These are phyloP conservation scores for Natator depressus DNA, from an alignment of 2,113 vertebrate species.

Conservation along the genomic window DNA sequence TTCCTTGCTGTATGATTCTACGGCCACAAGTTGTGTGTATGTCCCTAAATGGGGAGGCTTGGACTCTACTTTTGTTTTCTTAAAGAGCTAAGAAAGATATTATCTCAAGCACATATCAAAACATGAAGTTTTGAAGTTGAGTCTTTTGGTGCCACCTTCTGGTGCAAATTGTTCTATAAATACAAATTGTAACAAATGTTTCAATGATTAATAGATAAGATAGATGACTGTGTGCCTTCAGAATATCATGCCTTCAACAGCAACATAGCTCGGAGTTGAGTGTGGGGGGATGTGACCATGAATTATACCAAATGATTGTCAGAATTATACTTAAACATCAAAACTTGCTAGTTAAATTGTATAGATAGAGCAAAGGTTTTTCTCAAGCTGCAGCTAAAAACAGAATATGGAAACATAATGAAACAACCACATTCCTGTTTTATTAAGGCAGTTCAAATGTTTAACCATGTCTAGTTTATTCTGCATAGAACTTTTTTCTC, in stretches of 20 bases:
- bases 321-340: neutral
- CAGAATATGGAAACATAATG: neutral
- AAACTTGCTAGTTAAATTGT: neutral
- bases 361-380: neutral
- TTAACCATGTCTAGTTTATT: neutral
- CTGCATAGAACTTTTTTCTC: neutral
- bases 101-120: neutral
- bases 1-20: neutral
- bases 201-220: rapidly evolving
- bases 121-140: neutral
- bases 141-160: constrained; percentile 78
- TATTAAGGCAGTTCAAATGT: neutral
- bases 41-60: rapidly evolving
- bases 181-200: neutral
- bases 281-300: rapidly evolving
- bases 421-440: neutral
- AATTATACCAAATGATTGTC: neutral
- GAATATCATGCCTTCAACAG: neutral
- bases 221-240: neutral
- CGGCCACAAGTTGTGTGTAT: neutral
- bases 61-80: rapidly evolving
- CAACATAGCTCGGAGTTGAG: neutral
- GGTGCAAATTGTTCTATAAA: neutral
- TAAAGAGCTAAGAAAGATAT: neutral
- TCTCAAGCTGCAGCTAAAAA: neutral